Percentiles rank a stretch among this genome's conserved stretches.
Evolutionary conservation across 2,113 vertebrate species (phyloP).

Genomic region (Bolborhynchus lineola): DNA sequence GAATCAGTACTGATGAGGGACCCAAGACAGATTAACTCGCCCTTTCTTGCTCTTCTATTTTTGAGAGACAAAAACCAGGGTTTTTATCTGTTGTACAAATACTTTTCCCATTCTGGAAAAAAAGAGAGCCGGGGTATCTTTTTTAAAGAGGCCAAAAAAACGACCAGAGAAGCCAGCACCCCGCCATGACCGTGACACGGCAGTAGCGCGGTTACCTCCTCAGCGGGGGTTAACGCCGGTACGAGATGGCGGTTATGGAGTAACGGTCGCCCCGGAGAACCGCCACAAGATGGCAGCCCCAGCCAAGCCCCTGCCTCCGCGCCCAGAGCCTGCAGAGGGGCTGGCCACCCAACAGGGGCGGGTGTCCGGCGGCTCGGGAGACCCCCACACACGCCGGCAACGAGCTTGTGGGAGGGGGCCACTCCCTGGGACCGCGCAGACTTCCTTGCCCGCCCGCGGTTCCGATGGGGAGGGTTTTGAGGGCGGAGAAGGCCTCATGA

Average conservation of each 20-base stretch:
- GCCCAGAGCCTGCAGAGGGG: background rate
- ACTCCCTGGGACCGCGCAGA: rapidly evolving
- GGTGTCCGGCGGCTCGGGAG: rapidly evolving
- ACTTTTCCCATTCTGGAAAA: background rate
- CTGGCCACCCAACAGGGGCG: background rate
- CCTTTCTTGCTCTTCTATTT: background rate
- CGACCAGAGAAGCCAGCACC: too few species aligned
- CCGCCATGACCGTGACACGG: rapidly evolving
- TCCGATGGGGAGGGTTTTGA: rapidly evolving
- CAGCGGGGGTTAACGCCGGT: background rate
- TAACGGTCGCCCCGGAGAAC: rapidly evolving
- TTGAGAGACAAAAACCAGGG: rapidly evolving
- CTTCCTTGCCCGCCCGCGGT: too few species aligned
- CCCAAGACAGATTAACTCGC: background rate
- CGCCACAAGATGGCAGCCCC: constrained; percentile 19
- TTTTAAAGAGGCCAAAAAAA: background rate
- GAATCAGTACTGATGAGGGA: background rate
- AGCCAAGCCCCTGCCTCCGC: background rate
- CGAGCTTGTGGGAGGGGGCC: rapidly evolving
- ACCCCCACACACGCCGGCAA: background rate
- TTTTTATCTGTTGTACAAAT: background rate
- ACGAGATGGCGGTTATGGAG: background rate
- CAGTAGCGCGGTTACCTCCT: background rate
- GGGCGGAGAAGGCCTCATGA: background rate
- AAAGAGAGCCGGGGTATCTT: background rate